Conservation (phyloP, 2,888 invertebrate species). For the Onthophagus sagittarius region DNA sequence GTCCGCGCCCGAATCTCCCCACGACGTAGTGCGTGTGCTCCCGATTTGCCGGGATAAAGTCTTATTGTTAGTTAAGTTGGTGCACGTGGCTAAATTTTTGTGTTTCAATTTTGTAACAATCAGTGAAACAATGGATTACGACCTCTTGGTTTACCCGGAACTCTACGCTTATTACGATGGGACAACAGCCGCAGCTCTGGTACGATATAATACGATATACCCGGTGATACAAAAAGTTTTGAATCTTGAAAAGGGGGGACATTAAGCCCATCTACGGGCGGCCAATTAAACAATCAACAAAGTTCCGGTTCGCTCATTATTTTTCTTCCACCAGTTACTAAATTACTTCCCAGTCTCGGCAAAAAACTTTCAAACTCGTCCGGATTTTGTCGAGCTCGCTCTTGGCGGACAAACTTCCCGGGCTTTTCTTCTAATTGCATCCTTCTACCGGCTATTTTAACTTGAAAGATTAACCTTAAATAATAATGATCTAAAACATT, state of each 20-base stretch:
- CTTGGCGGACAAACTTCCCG: not conserved
- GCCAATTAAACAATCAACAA: not conserved
- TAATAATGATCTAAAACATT: no score
- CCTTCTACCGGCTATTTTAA: not conserved
- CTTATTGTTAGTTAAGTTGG: no score
- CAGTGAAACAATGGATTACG: conserved; percentile 57
- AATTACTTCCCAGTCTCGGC: not conserved
- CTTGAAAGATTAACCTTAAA: not conserved
- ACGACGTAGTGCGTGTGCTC: not conserved
- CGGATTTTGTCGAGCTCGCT: not conserved
- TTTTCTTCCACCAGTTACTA: not conserved
- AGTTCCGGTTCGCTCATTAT: not conserved
- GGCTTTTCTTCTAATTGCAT: not conserved
- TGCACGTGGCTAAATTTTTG: not conserved
- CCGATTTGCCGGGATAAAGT: not conserved
- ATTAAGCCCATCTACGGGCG: not conserved
- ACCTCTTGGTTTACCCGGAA: conserved; percentile 61
- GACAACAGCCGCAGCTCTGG: conserved; percentile 47
- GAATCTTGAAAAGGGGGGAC: not conserved
- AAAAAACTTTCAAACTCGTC: not conserved
- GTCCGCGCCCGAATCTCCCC: not conserved
- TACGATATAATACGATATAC: not conserved
- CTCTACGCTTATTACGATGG: conserved; percentile 61
- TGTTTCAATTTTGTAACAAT: not conserved
- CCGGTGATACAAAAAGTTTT: no score